Evolutionary conservation across 2,797 vertebrate genomes (phyloP), one percentile per base, ranked within the genome.

Genomic region (Eulemur rubriventer): DNA sequence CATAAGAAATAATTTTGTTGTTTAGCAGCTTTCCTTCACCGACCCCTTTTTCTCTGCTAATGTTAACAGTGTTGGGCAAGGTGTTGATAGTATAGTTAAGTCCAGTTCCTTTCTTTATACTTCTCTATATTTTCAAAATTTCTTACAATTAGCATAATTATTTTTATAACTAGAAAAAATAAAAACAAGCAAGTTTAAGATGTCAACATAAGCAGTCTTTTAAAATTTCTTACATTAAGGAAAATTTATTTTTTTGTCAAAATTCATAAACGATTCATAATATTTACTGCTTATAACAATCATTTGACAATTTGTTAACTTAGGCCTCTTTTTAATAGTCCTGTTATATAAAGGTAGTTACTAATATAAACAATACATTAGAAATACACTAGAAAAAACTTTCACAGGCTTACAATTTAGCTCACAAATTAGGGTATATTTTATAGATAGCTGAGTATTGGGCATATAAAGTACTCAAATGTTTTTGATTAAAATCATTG

Each of bases 81-180:
- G 38, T 76, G 33, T 30, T 88, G 55, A 63, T 46, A 82, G 52
- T 83, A 91, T 3, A 83, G 17, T 48, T 89, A 46, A 57, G 13
- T 57, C 67, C 38, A 73, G 6, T 70, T 89, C 70, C 72, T 88
- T 81, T 65, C 35, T 91, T 80, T 89, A 59, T 13, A 96, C 50
- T 82, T 61, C 84, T 84, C 38, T 65, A 33, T 65, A 88, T 55
- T 63, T 69, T 86, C 28, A 76, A 87, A 93, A 35, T 70, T 82
- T 43, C 75, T 72, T 72, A 52, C 33, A 96, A 59, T 92, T 80
- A 82, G 43, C 9, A 63, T 72, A 93, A 76, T 35, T 79, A 86
- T 55, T 82, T 87, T 91, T 86, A 92, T 59, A 89, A 85, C 61
- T 6, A 84, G 67, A 50, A 80, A 55, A 86, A 73, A 92, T 41